Percentiles rank a stretch among this genome's conserved stretches.
Conservation (phyloP, 2,113 vertebrate species). For the Echinops telfairi region DNA sequence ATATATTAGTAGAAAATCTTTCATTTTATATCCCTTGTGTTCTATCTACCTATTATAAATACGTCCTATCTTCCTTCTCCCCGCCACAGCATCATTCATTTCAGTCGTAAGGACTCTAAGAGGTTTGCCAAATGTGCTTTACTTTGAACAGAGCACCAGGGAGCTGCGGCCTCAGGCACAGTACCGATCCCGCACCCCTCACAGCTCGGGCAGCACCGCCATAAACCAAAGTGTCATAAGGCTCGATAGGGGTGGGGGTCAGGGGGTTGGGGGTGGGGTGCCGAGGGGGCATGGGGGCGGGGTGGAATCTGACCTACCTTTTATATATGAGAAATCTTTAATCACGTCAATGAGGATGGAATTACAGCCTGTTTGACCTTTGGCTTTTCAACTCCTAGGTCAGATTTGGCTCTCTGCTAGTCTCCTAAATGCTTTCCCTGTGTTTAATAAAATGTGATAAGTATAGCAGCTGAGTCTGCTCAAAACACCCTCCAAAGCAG, state of each 20-base stretch:
- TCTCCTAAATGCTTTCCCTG: constrained; percentile 87
- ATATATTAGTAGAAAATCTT: constrained; percentile 93
- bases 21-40: constrained; percentile 91
- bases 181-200: constrained; percentile 69
- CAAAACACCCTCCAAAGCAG: constrained; percentile 85
- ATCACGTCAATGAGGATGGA: constrained; percentile 74
- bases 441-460: constrained; percentile 86
- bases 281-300: neutral
- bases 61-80: constrained; percentile 87
- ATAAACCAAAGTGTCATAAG: constrained; percentile 84
- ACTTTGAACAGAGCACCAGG: constrained; percentile 87
- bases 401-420: constrained; percentile 87
- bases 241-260: constrained; percentile 43
- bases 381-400: constrained; percentile 82
- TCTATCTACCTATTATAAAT: constrained; percentile 96
- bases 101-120: constrained; percentile 84
- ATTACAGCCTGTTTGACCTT: constrained; percentile 85
- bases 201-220: constrained; percentile 82
- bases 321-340: constrained; percentile 75
- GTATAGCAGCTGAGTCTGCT: constrained; percentile 93
- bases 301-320: constrained; percentile 76
- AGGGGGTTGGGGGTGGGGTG: rapidly evolving
- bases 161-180: constrained; percentile 79
- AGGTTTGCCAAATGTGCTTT: constrained; percentile 90
- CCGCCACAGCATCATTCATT: constrained; percentile 85